These are phyloP conservation scores for Latrodectus geometricus DNA, from an alignment of 1,140 invertebrate genomes.

Conservation along the genomic window DNA sequence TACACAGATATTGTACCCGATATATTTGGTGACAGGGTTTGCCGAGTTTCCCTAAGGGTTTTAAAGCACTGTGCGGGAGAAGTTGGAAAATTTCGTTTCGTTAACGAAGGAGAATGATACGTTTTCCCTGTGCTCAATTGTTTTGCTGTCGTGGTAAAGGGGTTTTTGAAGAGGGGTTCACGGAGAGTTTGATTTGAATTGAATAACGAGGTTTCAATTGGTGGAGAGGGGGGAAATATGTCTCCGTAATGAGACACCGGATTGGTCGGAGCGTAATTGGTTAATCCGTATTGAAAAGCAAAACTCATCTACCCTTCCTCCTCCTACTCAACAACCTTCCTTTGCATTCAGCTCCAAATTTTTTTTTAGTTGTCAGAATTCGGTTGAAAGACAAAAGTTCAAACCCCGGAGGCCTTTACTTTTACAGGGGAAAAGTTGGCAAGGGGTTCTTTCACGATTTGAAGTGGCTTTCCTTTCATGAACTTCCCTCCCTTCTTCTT, in stretches of 20 bases:
- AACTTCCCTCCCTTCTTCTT: background rate
- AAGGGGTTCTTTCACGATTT: background rate
- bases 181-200: slow-evolving; percentile 32
- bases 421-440: background rate
- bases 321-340: no score
- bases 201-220: slow-evolving; percentile 39
- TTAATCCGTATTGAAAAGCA: slow-evolving; percentile 26
- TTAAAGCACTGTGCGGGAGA: no score
- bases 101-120: slow-evolving; percentile 36
- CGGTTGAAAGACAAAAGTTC: background rate
- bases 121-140: slow-evolving; percentile 19
- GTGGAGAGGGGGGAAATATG: background rate
- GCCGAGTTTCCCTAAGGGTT: slow-evolving; percentile 9
- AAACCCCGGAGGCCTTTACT: background rate
- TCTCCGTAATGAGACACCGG: slow-evolving; percentile 23
- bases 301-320: background rate
- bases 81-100: slow-evolving; percentile 34
- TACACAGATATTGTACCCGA: background rate
- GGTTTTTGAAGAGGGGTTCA: slow-evolving; percentile 39
- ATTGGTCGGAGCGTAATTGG: slow-evolving; percentile 23
- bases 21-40: background rate
- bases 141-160: slow-evolving; percentile 28
- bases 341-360: no score
- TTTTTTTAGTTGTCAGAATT: background rate
- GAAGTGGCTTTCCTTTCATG: background rate